These are phyloP conservation scores for Ephialtes manifestator DNA, from an alignment of 2,888 invertebrate genomes.

Conservation along the genomic window DNA sequence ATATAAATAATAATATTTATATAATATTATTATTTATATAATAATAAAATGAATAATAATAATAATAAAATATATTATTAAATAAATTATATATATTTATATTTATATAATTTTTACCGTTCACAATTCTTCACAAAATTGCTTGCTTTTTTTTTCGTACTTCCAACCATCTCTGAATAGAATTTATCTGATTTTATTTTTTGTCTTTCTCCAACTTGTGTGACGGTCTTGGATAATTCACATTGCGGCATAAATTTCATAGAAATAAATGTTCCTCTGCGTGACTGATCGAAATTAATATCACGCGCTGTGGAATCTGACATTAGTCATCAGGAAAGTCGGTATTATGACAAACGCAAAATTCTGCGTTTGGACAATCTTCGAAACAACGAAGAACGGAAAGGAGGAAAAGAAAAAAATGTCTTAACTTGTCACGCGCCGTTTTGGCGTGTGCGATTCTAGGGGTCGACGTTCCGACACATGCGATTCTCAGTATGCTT, in stretches of 20 bases:
- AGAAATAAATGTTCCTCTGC: not conserved
- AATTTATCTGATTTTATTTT: too few species aligned
- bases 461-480: constrained; percentile 36
- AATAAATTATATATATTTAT: too few species aligned
- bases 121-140: too few species aligned
- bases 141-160: too few species aligned
- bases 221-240: too few species aligned
- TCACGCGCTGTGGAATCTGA: not conserved
- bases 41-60: too few species aligned
- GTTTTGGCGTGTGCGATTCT: not conserved
- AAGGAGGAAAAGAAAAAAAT: not conserved
- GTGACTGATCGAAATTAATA: not conserved
- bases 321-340: not conserved
- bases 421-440: constrained; percentile 27
- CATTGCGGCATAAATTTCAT: not conserved
- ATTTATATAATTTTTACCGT: too few species aligned
- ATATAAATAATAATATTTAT: too few species aligned
- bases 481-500: constrained; percentile 22
- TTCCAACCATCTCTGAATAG: too few species aligned
- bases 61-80: too few species aligned
- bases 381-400: not conserved
- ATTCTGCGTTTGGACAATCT: not conserved
- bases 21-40: too few species aligned
- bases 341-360: not conserved
- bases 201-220: too few species aligned